These are phyloP conservation scores for Drosophila lowei DNA, from an alignment of 1,140 invertebrate species.

Conservation along the genomic window DNA sequence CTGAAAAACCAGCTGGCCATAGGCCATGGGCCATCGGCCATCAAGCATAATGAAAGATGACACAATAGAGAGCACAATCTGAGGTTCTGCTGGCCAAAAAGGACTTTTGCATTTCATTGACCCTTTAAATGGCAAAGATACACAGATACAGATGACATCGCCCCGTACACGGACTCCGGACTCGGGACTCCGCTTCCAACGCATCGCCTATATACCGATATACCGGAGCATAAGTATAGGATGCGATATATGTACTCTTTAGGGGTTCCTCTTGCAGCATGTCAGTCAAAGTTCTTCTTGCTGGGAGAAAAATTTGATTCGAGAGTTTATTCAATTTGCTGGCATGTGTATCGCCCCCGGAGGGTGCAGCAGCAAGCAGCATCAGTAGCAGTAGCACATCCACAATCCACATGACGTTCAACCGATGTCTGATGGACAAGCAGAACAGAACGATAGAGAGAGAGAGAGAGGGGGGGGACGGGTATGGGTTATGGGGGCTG, in stretches of 20 bases:
- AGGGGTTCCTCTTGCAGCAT: conserved; percentile 31
- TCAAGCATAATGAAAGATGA: conserved; percentile 50
- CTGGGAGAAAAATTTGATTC: conserved; percentile 77
- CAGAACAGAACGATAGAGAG: conserved; percentile 18
- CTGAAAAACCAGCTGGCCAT: conserved; percentile 8
- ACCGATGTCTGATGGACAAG: conserved; percentile 56
- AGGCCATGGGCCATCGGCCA: not conserved
- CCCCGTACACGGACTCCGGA: too few species aligned
- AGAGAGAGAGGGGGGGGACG: not conserved
- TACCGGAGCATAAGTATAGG: too few species aligned
- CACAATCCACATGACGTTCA: conserved; percentile 41
- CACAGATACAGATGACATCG: conserved; percentile 35
- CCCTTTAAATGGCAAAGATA: conserved; percentile 73
- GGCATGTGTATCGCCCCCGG: conserved; percentile 37
- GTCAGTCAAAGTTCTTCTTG: conserved; percentile 52
- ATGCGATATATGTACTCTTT: too few species aligned
- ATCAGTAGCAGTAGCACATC: too few species aligned
- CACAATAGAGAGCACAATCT: conserved; percentile 35
- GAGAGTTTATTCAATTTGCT: conserved; percentile 80
- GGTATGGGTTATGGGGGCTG: not conserved
- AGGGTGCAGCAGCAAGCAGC: not conserved
- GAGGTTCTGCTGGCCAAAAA: conserved; percentile 10
- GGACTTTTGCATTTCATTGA: conserved; percentile 75
- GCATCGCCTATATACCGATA: conserved; percentile 14
- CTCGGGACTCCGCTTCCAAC: too few species aligned